These are phyloP conservation scores for Griposia aprilina DNA, from an alignment of 2,888 invertebrate species.

Conservation along the genomic window DNA sequence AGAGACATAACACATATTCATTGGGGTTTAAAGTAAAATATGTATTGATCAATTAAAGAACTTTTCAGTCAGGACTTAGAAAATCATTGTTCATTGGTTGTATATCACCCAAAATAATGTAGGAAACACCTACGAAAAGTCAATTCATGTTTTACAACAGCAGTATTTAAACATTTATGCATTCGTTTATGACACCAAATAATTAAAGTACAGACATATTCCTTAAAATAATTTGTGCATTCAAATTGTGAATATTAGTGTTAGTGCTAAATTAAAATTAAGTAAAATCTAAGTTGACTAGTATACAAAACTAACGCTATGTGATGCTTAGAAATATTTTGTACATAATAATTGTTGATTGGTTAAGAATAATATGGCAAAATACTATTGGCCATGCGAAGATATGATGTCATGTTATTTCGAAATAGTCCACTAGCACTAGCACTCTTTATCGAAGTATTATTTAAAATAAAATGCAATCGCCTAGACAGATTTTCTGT, in stretches of 20 bases:
- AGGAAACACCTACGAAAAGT: slow-evolving; percentile 22
- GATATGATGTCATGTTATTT: slow-evolving; percentile 12
- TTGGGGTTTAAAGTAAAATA: slow-evolving; percentile 5
- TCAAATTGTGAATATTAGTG: slow-evolving; percentile 53
- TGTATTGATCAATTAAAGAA: background rate
- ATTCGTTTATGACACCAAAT: slow-evolving; percentile 52
- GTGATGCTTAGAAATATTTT: slow-evolving; percentile 71
- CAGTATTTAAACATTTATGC: slow-evolving; percentile 36
- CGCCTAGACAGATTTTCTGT: no score
- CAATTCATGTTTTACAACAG: slow-evolving; percentile 15
- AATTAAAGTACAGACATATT: slow-evolving; percentile 36
- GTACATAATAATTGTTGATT: slow-evolving; percentile 70
- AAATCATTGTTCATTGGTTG: background rate
- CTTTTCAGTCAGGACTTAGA: background rate
- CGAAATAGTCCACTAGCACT: slow-evolving; percentile 18
- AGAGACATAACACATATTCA: slow-evolving; percentile 15
- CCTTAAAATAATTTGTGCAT: slow-evolving; percentile 65
- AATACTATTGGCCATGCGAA: slow-evolving; percentile 36
- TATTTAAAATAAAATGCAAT: no score
- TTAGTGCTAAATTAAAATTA: slow-evolving; percentile 64
- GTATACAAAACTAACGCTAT: slow-evolving; percentile 70
- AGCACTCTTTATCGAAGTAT: no score
- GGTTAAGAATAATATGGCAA: slow-evolving; percentile 53
- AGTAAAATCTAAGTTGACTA: slow-evolving; percentile 74
- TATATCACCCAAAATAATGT: background rate